Conservation (phyloP, 2,113 vertebrate species). For the Chaetodon trifascialis region DNA sequence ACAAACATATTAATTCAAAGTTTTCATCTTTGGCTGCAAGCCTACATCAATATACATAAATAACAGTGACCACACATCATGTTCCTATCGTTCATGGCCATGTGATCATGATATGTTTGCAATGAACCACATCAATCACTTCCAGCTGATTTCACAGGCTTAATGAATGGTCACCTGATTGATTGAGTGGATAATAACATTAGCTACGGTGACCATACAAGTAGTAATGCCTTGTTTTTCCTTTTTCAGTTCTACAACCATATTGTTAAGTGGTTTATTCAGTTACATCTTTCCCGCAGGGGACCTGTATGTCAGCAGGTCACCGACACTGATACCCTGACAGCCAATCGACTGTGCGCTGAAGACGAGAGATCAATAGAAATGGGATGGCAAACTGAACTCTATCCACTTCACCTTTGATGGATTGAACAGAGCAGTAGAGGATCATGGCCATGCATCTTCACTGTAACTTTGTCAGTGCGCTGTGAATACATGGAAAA, state of each 20-base stretch:
- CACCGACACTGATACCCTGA: slow-evolving; percentile 38
- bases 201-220: slow-evolving; percentile 23
- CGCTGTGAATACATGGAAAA: neutral
- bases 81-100: slow-evolving; percentile 25
- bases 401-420: slow-evolving; percentile 52
- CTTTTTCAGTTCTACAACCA: neutral
- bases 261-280: slow-evolving; percentile 22
- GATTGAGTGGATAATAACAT: slow-evolving; percentile 46
- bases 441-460: slow-evolving; percentile 41
- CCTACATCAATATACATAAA: slow-evolving; percentile 30
- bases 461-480: slow-evolving; percentile 29
- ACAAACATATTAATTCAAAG: slow-evolving; percentile 21
- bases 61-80: slow-evolving; percentile 35
- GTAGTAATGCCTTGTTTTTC: slow-evolving; percentile 8
- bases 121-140: slow-evolving; percentile 54
- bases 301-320: slow-evolving; percentile 38
- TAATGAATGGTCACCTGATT: slow-evolving; percentile 43
- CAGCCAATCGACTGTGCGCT: slow-evolving; percentile 1
- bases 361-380: slow-evolving; percentile 54
- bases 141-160: slow-evolving; percentile 49
- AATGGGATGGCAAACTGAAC: slow-evolving; percentile 58
- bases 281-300: neutral
- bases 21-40: slow-evolving; percentile 21
- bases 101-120: slow-evolving; percentile 31
- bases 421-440: slow-evolving; percentile 41